Percentiles rank a stretch among this genome's conserved stretches.
phyloP scores from a whole-genome alignment of 37 sponge, comb jelly and placozoan genomes.

The Beroe forskalii region DNA sequence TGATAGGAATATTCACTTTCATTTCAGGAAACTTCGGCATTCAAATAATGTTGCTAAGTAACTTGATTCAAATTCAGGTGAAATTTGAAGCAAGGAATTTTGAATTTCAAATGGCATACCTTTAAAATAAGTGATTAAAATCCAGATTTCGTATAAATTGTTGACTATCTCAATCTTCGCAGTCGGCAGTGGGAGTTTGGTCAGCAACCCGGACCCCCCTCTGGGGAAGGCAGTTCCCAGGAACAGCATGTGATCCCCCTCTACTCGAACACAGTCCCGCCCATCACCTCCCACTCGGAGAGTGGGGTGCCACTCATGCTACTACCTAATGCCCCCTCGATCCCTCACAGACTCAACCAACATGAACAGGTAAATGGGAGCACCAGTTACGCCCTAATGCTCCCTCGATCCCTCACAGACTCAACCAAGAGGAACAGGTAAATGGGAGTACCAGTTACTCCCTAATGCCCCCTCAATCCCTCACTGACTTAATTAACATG shows the following conservation, averaged over 20 bases:
- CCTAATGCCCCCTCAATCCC: conserved; percentile 31
- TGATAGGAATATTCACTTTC: no score
- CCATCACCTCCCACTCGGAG: not conserved
- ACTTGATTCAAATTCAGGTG: no score
- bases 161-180: no score
- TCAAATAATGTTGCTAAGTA: no score
- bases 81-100: no score
- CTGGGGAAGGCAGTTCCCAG: no score
- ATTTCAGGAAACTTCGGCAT: no score
- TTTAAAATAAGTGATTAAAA: no score
- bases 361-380: conserved; percentile 6
- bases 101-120: no score
- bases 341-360: conserved; percentile 34
- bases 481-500: no score
- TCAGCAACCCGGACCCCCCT: no score
- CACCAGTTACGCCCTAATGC: conserved; percentile 24
- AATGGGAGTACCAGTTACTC: conserved; percentile 7
- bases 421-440: not conserved
- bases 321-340: conserved; percentile 48
- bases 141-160: no score
- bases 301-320: conserved; percentile 39
- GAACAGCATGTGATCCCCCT: not conserved
- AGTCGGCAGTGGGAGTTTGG: not conserved
- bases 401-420: conserved; percentile 16
- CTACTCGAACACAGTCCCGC: not conserved